A percentile compares a stretch with the other conserved stretches of the same genome.
Evolutionary conservation across 2,113 vertebrate species (phyloP).

Genomic region (Vulpes lagopus): DNA sequence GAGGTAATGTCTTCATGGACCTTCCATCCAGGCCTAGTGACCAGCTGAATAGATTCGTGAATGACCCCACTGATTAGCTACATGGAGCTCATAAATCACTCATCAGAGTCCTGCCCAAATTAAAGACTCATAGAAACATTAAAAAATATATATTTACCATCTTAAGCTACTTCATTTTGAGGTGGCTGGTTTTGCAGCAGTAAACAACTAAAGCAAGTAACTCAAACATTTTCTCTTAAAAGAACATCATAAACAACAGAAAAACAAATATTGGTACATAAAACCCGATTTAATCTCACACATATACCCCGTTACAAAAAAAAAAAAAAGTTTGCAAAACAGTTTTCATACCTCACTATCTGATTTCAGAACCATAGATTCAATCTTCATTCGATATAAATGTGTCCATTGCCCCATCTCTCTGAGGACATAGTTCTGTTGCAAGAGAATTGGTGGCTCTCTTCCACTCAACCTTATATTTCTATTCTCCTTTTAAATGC

Average conservation of each 20-base stretch:
- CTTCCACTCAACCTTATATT: neutral
- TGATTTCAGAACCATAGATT: neutral
- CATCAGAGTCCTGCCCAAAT: neutral
- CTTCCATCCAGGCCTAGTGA: neutral
- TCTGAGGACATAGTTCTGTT: neutral
- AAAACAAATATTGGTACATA: neutral
- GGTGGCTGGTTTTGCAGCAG: neutral
- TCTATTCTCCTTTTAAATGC: neutral
- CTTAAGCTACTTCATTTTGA: neutral
- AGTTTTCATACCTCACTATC: neutral
- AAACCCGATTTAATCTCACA: neutral
- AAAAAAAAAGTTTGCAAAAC: neutral
- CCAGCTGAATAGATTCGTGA: neutral
- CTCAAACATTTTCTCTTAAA: neutral
- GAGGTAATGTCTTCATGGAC: neutral
- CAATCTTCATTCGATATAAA: neutral
- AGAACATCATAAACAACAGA: neutral
- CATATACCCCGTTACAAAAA: neutral
- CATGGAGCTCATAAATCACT: neutral
- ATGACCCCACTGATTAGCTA: neutral
- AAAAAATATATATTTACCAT: neutral
- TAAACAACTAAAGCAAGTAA: neutral
- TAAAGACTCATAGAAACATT: neutral
- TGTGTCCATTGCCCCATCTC: fast-evolving
- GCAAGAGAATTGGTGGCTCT: neutral